Base-by-base conservation (phyloP, 2,797 vertebrate species). In the Halcyon chelicuti region DNA sequence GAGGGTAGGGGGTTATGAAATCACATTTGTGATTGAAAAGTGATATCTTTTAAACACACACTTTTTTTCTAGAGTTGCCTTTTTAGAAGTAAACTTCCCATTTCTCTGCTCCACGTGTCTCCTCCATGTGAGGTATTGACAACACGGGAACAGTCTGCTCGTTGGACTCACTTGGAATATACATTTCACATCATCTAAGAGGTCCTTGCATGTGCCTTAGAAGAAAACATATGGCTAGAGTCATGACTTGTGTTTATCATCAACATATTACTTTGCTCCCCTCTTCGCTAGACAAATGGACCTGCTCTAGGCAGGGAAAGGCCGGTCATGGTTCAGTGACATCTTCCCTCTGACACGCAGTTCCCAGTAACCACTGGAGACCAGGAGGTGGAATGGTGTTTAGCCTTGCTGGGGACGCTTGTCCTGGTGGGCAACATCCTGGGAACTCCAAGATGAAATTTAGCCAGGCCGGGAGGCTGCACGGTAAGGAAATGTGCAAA, bases 361-460 rank as follows among this genome's bases (percentile, higher is more conserved):
- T 68, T 88, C 33, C 10, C 21, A 42, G 20, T 16, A 72, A 78
- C 8, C 13, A 12, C 6, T 9, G 19, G 7, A 74, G 23, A 52
- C 11, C 26, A 3, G 10, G 31, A 49, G 49, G 9, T 10, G 3
- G 4, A 63, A 6, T 35, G 28, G 7, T 21, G 4, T 49, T 79
- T 49, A 52, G 16, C 10, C 3, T 23, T 42, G 16, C 28, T 0
- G 0, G 39, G 23, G 12, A 33, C 73, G 2, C 76, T 51, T 73
- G 21, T 58, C 7, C 16, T 31, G 6, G 13, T n/a, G 19, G 28
- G 4, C 6, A 71, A 81, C 86, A 62, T 55, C 5, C 14, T 47
- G 19, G n/a, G 39, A 92, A 73, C 4, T 74, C 22, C 35, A 40
- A 9, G 9, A 31, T 4, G 18, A 82, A 63, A 23, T 67, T 77